Evolutionary conservation across 2,797 vertebrate species (phyloP), one percentile per base, ranked within the genome.

Genomic region (Tinamus major): DNA sequence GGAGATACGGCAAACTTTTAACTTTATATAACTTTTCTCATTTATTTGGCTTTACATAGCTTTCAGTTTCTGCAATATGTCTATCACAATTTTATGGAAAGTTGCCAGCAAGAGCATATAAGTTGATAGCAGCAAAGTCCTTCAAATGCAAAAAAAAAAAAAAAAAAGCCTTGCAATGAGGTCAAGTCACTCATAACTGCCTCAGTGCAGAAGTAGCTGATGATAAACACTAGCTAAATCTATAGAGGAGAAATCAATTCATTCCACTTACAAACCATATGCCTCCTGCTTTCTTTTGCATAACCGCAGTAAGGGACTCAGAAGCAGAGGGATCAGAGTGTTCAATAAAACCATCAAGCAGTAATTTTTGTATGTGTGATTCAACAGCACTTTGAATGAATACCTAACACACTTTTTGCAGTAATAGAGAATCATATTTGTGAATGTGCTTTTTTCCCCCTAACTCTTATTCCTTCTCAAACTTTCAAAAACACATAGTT

Each of bases 21-120:
- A 59, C 6, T 53, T 59, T 65, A 96, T 97, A 95, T 90, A 95
- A 96, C 94, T 81, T 81, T 93, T 87, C 81, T 81, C 59, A 87
- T 94, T 90, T 94, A 87, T 89, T 87, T 89, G 79, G 59, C 55
- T 93, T 92, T 91, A 82, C 56, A 42, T 26, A 62, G 69, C 83
- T 92, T 93, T 93, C 51, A 65, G 77, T 89, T 96, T 92, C 82
- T 91, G 70, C 90, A 96, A 92, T 44, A 88, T 21, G 71, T 85
- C 69, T 94, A 70, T 84, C 74, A 94, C 62, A 65, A 44, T 95
- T 83, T 93, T 78, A 53, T 85, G 56, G 90, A 87, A 78, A 90
- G 83, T 92, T 94, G 53, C 80, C 80, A 91, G 94, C 81, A 94
- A 95, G 71, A 7, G 6, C 92, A 89, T 72, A 46, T 39, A 93